These are phyloP conservation scores for Austrofundulus limnaeus DNA, from an alignment of 2,113 vertebrate genomes.

Conservation along the genomic window DNA sequence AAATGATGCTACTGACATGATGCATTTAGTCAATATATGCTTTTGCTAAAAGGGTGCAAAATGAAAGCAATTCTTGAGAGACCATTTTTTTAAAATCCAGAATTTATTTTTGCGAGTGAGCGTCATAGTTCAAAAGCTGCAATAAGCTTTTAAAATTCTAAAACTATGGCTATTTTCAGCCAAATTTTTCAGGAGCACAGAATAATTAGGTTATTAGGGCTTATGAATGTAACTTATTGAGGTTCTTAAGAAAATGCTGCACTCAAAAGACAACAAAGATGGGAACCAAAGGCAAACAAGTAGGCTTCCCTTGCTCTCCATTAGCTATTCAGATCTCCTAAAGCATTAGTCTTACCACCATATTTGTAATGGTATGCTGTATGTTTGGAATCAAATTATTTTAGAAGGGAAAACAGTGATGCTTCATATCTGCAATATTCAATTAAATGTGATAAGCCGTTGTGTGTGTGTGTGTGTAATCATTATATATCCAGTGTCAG, in stretches of 20 bases:
- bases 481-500: constrained; percentile 21
- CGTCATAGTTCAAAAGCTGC: neutral
- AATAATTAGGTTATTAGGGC: neutral
- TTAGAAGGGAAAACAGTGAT: constrained; percentile 16
- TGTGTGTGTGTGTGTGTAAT: constrained; percentile 6
- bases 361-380: neutral
- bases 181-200: neutral
- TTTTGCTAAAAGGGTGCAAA: neutral
- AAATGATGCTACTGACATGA: neutral
- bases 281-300: constrained; percentile 11
- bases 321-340: neutral
- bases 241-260: neutral
- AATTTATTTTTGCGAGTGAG: neutral
- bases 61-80: neutral
- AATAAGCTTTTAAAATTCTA: neutral
- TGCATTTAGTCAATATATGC: neutral
- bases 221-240: neutral
- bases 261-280: constrained; percentile 14
- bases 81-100: neutral
- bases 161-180: neutral
- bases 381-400: constrained; percentile 15
- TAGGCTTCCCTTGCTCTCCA: neutral
- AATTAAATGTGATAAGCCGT: constrained; percentile 39
- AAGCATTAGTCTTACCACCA: neutral
- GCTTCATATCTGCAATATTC: constrained; percentile 32